Base-by-base conservation (phyloP, 1,140 invertebrate species). In the Plectus sambesii region DNA sequence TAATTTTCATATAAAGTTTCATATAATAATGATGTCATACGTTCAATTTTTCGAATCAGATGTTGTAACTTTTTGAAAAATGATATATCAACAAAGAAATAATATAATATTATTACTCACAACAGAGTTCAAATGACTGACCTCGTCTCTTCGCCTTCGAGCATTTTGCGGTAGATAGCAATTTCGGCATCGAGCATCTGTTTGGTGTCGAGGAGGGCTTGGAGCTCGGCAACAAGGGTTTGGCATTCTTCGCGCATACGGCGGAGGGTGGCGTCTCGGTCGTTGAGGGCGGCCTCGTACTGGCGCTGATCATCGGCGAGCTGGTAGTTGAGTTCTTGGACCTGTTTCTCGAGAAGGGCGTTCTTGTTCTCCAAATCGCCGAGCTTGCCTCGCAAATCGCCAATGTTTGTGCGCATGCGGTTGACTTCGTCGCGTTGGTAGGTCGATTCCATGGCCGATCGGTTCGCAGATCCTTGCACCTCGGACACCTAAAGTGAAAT, bases 171-270 rank as follows among this genome's bases (percentile, higher is more conserved):
- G 54, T 56, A 56, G 47, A 57, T 57, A 37, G 55, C 55, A 15
- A 56, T 58, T 46, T 56, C 55, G 25, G 39, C 40, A 38, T 56
- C 55, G 19, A 56, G 43, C 23, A 40, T 58, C 23, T 57, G 54
- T 44, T 73, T 73, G 49, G 62, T 62, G 47, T 70, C 66, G 48
- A 71, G 60, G 25, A 74, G 49, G 12, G 53, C 56, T 46, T 72
- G 61, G 15, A 73, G 51, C 37, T 72, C 69, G 24, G 53, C 44
- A 30, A 56, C 52, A 9, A 56, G 30, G 19, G 52, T 56, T 27
- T 56, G 44, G 40, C 45, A 56, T 9, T 56, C 53, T 24, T 56
- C 53, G 26, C 53, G 51, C 53, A 56, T 56, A 12, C 51, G 51
- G n/a, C 48, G 45, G 20, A 56, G 47, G 29, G 54, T 38, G 15